Evolutionary conservation across 2,888 invertebrate genomes (phyloP).

Genomic region (Smittia aterrima): DNA sequence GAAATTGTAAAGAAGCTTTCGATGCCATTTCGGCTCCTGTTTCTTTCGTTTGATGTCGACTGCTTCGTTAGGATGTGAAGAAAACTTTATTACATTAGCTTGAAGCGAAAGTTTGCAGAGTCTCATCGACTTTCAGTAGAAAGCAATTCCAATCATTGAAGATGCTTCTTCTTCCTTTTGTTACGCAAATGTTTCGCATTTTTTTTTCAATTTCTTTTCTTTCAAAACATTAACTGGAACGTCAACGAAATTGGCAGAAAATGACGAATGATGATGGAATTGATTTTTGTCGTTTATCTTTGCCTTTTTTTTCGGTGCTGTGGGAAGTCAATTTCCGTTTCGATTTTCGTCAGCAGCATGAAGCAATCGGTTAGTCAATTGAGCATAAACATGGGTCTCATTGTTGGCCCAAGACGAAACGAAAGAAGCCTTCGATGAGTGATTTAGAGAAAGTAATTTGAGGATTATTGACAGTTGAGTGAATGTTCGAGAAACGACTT

Average conservation of each 20-base stretch:
- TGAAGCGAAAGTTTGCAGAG: neutral
- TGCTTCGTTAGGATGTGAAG: neutral
- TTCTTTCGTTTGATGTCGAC: neutral
- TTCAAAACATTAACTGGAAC: too few relatives aligned
- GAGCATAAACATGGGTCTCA: conserved; percentile 11
- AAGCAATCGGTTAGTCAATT: conserved; percentile 23
- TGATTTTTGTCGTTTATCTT: neutral
- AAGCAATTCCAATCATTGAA: neutral
- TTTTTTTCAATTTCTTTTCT: too few relatives aligned
- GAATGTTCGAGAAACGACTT: too few relatives aligned
- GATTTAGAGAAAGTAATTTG: neutral
- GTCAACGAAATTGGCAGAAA: neutral
- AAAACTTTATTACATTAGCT: conserved; percentile 2
- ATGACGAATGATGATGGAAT: neutral
- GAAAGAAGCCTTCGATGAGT: neutral
- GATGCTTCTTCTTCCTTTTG: neutral
- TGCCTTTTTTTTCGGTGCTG: neutral
- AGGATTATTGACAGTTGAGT: neutral
- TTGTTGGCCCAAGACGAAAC: neutral
- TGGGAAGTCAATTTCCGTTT: conserved; percentile 5
- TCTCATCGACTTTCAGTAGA: too few relatives aligned
- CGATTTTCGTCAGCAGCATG: conserved; percentile 19
- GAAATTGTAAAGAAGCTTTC: conserved; percentile 2
- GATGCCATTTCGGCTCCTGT: neutral
- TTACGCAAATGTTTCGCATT: too few relatives aligned